Evolutionary conservation across 2,888 invertebrate species (phyloP).

Genomic region (Phyto melanocephala): DNA sequence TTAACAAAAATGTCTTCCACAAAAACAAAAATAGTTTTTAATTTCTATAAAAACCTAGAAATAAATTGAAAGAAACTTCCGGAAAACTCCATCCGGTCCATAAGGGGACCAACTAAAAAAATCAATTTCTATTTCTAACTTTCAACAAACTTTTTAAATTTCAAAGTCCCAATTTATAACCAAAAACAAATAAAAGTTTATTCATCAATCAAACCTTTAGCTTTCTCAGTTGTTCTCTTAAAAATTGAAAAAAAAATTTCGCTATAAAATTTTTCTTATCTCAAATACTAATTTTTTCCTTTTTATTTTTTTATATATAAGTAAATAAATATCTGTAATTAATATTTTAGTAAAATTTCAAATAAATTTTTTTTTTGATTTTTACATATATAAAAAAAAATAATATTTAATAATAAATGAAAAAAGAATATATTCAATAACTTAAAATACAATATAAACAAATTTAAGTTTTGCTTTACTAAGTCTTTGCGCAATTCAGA

Average conservation of each 20-base stretch:
- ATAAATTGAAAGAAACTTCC: neutral
- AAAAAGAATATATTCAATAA: neutral
- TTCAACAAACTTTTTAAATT: neutral
- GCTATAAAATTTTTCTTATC: too few species aligned
- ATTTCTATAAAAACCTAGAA: neutral
- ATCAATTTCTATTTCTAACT: neutral
- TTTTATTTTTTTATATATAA: too few species aligned
- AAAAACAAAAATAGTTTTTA: neutral
- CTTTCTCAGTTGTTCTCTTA: neutral
- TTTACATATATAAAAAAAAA: too few species aligned
- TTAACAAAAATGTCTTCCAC: neutral
- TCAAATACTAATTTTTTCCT: too few species aligned
- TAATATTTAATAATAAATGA: too few species aligned
- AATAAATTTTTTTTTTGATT: too few species aligned
- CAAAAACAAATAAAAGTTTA: neutral
- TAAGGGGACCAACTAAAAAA: slow-evolving; percentile 8
- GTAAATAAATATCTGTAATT: too few species aligned
- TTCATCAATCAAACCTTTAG: neutral
- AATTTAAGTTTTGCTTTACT: slow-evolving; percentile 29
- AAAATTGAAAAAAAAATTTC: too few species aligned
- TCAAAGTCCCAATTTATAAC: neutral
- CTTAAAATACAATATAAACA: neutral
- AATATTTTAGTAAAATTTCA: too few species aligned
- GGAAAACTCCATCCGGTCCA: neutral
- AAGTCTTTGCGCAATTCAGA: slow-evolving; percentile 20